phyloP scores from a whole-genome alignment of 2,113 vertebrate species.

The Urocolius indicus region DNA sequence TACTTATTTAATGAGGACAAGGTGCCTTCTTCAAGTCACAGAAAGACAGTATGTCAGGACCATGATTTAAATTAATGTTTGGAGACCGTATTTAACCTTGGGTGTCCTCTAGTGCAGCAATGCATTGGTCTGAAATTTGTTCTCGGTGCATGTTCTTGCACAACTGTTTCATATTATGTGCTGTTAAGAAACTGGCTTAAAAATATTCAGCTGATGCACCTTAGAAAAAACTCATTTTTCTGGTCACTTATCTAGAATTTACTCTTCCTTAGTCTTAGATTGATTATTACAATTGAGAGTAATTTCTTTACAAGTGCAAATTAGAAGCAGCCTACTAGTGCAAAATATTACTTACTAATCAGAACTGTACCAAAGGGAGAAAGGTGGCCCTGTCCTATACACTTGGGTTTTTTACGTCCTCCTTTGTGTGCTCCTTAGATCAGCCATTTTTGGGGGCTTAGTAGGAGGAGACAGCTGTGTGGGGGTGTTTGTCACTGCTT shows the following conservation, averaged over 20 bases:
- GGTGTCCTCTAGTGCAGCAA: background rate
- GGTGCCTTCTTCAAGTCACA: background rate
- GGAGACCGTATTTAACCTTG: background rate
- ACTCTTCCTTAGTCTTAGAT: background rate
- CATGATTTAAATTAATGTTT: background rate
- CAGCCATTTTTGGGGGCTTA: background rate
- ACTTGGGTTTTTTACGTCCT: rapidly evolving
- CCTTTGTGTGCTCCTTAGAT: background rate
- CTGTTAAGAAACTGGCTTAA: background rate
- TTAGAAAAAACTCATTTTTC: background rate
- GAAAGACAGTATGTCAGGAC: background rate
- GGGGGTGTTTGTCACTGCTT: rapidly evolving
- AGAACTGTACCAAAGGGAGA: background rate
- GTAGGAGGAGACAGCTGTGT: background rate
- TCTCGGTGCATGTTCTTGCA: background rate
- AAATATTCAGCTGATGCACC: background rate
- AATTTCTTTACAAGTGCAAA: background rate
- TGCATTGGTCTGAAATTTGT: background rate
- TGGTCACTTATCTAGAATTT: background rate
- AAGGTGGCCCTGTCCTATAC: background rate
- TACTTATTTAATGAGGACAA: background rate
- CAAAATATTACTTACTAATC: background rate
- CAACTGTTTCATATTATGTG: rapidly evolving
- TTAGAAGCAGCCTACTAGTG: background rate
- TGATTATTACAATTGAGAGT: background rate